phyloP scores from a whole-genome alignment of 2,888 invertebrate genomes.

The Hirtodrosophila alboralis region DNA sequence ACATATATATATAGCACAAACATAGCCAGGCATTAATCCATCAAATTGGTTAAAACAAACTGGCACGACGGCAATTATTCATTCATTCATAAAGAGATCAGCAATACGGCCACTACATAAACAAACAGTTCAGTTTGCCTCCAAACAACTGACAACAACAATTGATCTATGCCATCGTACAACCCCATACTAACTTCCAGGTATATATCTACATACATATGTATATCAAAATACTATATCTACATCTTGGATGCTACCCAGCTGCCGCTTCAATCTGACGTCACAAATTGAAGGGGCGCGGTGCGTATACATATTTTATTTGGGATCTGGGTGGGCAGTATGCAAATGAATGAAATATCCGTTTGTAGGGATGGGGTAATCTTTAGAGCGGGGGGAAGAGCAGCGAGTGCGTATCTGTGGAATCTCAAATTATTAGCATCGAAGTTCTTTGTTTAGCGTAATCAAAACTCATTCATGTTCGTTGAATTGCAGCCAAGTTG shows the following conservation, averaged over 20 bases:
- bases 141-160: slow-evolving; percentile 60
- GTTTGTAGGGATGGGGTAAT: slow-evolving; percentile 27
- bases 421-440: slow-evolving; percentile 69
- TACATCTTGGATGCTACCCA: slow-evolving; percentile 37
- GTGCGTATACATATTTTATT: background rate
- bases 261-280: slow-evolving; percentile 39
- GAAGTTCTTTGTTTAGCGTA: slow-evolving; percentile 67
- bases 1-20: background rate
- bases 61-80: slow-evolving; percentile 68
- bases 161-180: slow-evolving; percentile 65
- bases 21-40: slow-evolving; percentile 55
- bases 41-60: slow-evolving; percentile 53
- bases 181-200: slow-evolving; percentile 15
- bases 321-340: slow-evolving; percentile 20
- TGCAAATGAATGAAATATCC: slow-evolving; percentile 60
- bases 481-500: slow-evolving; percentile 9
- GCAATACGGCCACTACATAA: slow-evolving; percentile 55
- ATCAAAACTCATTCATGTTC: slow-evolving; percentile 51
- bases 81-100: slow-evolving; percentile 78
- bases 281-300: slow-evolving; percentile 27
- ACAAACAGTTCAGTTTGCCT: slow-evolving; percentile 67
- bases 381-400: too few relatives aligned
- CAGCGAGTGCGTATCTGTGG: slow-evolving; percentile 46
- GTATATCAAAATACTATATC: slow-evolving; percentile 10
- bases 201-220: slow-evolving; percentile 4